Percentiles rank a stretch among this genome's conserved stretches.
Evolutionary conservation across 2,113 vertebrate genomes (phyloP).

Genomic region (Notarius quadriscutis): DNA sequence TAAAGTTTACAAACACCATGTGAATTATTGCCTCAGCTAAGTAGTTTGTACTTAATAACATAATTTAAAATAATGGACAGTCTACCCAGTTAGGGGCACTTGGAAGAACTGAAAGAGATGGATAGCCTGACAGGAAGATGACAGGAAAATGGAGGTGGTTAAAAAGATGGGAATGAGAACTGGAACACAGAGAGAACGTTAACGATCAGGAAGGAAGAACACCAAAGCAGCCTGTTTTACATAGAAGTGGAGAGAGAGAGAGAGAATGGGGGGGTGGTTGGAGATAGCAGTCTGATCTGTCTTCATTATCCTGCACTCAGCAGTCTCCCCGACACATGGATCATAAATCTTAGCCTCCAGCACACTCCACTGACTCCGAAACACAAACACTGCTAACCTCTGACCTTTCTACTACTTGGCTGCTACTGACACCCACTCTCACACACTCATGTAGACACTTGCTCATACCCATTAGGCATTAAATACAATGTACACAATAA

Average conservation of each 20-base stretch:
- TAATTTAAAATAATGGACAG: background rate
- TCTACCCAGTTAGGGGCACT: too few relatives aligned
- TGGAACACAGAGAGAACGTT: background rate
- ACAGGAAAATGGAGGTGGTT: background rate
- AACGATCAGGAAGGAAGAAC: background rate
- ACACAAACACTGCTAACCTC: conserved; percentile 81
- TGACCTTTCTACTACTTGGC: conserved; percentile 71
- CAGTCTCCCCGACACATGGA: conserved; percentile 76
- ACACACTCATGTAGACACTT: conserved; percentile 28
- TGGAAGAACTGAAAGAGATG: background rate
- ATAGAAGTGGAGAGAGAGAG: conserved; percentile 1
- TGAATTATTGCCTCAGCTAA: background rate
- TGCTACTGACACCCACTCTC: conserved; percentile 70
- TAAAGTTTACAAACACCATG: background rate
- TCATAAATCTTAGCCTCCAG: conserved; percentile 79
- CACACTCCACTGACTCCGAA: conserved; percentile 81
- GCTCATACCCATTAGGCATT: background rate
- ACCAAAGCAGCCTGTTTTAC: background rate
- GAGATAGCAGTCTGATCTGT: conserved; percentile 76
- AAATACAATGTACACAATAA: background rate
- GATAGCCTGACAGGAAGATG: background rate
- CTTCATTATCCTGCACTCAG: conserved; percentile 78
- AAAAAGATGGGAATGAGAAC: background rate
- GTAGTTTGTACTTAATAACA: background rate
- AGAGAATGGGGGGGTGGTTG: conserved; percentile 2